Evolutionary conservation across 1,140 invertebrate genomes (phyloP), one percentile per base, ranked within the genome.

Genomic region (Yoshiicerus persimilis): DNA sequence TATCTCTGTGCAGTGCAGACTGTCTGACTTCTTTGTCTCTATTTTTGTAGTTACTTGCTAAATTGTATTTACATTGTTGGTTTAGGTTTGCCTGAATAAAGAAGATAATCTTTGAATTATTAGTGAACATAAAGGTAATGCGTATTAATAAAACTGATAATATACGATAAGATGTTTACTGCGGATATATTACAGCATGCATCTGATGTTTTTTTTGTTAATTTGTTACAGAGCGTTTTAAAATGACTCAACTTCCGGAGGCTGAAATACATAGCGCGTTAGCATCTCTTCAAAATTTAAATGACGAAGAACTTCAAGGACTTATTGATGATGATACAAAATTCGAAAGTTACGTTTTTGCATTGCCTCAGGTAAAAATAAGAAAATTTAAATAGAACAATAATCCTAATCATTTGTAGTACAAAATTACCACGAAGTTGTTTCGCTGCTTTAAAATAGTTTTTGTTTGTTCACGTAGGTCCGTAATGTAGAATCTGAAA

Each of bases 281-380:
- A 66, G 92, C 92, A 27, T 91, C 94, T 16, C 91, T 96, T 25
- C 92, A 93, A 20, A 94, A 94, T 88, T 91, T 96, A 70, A 94
- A 92, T 86, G 95, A 94, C 84, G 96, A 96, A 38, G 96, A 98
- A 92, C 92, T 98, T 1, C 96, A 97, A 92, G 95, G 96, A 92
- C 94, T 98, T 87, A 93, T 98, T 13, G 96, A 97, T 91, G 94
- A 97, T 92, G 96, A 98, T 91, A 93, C 94, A 6, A 97, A 96
- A 93, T 94, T 98, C 90, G 96, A 97, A 91, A 94, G 95, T 56
- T 94, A 97, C 47, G 93, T 98, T 1, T 95, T 95, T 92, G 95
- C 96, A 91, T 93, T 96, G 66, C 94, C 95, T 92, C 96, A 97
- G 94, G 96, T 97, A 93, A 91, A 91, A 20, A n/a, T 64, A n/a